Base-by-base conservation (phyloP, 2,888 invertebrate species). In the Nysson spinosus region DNA sequence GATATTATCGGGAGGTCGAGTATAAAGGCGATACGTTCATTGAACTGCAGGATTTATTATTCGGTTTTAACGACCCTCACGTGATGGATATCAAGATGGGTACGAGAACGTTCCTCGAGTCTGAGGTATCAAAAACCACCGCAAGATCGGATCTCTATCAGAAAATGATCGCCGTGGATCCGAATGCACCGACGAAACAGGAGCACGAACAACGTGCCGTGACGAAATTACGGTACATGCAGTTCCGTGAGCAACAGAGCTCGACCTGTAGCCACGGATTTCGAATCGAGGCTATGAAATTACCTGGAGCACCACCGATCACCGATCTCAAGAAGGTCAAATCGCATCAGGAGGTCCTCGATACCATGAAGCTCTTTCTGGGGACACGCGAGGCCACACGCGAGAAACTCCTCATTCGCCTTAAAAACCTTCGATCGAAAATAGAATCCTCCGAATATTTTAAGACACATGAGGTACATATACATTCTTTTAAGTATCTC, bases 1-100 rank as follows among this genome's bases (percentile, higher is more conserved):
- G 80, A 76, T 97, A 95, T 88, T 95, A 94, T 87, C 91, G 96
- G 40, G 93, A 96, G 84, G 93, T 94, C 37, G 93, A 94, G 74
- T 93, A 94, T 85, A 91, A 91, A 58, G 93, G 93, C 28, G 94
- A 95, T 81, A 91, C 91, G 72, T 99, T 97, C 88, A 97, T 99
- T 81, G 98, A 98, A 88, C 92, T 99, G 67, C 97, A 98, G 88
- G 97, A 99, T 87, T 90, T 99, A 14, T 89, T 98, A 17, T 94
- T 95, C 79, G 95, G 95, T 56, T 98, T 98, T 88, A 90, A 90
- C 81, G 95, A 98, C 88, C 97, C 97, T 0, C 94, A 94, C 83
- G 96, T 99, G 0, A 98, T 99, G 93, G 99, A 99, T 87, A 94
- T 99, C 64, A 99, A 99, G 89, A 95, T 99, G 92, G 99, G 99